Conservation (phyloP, 2,113 vertebrate species). For the Colistium nudipinnis region DNA sequence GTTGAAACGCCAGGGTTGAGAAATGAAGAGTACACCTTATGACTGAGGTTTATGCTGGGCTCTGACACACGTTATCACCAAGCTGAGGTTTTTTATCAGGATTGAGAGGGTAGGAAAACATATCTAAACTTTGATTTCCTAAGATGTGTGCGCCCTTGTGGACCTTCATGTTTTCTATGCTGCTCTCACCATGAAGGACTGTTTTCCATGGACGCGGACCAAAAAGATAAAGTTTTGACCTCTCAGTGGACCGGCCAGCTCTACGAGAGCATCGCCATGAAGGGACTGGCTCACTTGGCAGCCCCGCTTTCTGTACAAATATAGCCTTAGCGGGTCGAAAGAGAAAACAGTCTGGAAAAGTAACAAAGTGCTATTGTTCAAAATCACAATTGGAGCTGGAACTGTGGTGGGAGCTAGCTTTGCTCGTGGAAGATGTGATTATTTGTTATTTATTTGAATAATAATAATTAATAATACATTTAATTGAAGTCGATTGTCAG, state of each 20-base stretch:
- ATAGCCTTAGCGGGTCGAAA: slow-evolving; percentile 26
- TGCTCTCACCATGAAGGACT: slow-evolving; percentile 58
- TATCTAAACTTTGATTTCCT: slow-evolving; percentile 29
- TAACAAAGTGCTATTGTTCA: slow-evolving; percentile 15
- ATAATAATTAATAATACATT: not conserved
- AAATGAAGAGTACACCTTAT: slow-evolving; percentile 25
- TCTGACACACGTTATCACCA: slow-evolving; percentile 4
- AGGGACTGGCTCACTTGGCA: slow-evolving; percentile 46
- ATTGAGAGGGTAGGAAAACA: slow-evolving; percentile 38
- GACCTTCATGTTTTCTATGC: slow-evolving; percentile 56
- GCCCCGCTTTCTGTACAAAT: slow-evolving; percentile 33
- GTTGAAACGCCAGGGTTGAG: too few species aligned
- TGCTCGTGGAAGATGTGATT: too few species aligned
- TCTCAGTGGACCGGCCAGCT: slow-evolving; percentile 44
- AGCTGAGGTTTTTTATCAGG: slow-evolving; percentile 28
- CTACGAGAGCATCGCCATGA: slow-evolving; percentile 32
- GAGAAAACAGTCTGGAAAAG: slow-evolving; percentile 30
- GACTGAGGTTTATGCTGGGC: not conserved
- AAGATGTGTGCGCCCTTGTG: slow-evolving; percentile 19
- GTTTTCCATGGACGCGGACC: slow-evolving; percentile 77
- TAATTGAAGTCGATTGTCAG: not conserved
- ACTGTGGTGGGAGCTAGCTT: not conserved
- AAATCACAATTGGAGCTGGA: slow-evolving; percentile 3
- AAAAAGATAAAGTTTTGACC: slow-evolving; percentile 77
- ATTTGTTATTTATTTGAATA: not conserved